Conservation (phyloP, 2,797 vertebrate genomes). For the Salmo trutta region DNA sequence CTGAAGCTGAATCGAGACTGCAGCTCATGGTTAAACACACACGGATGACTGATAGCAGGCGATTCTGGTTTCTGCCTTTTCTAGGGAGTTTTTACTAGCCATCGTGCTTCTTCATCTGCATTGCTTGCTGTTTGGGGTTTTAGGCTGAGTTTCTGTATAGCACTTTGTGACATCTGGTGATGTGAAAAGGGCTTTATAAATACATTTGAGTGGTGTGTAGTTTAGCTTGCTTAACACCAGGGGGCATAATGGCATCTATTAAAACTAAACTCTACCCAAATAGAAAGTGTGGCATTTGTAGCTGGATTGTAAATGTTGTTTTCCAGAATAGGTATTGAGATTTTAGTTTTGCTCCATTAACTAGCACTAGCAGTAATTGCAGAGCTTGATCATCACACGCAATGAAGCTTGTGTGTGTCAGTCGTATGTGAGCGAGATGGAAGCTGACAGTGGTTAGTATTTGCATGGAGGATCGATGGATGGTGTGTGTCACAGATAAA, state of each 20-base stretch:
- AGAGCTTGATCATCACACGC: conserved; percentile 54
- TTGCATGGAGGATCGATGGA: neutral
- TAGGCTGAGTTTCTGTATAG: too few relatives aligned
- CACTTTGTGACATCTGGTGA: too few relatives aligned
- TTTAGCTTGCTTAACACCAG: conserved; percentile 46
- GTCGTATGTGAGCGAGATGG: neutral
- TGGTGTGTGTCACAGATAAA: conserved; percentile 18
- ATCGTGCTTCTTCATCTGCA: too few relatives aligned
- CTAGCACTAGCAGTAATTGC: conserved; percentile 4
- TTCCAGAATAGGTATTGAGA: conserved; percentile 9
- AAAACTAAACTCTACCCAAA: conserved; percentile 13
- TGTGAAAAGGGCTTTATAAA: too few relatives aligned
- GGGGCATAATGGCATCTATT: conserved; percentile 51
- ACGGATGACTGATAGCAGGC: neutral
- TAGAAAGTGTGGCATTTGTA: neutral
- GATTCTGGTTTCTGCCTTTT: too few relatives aligned
- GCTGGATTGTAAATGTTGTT: neutral
- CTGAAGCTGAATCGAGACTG: conserved; percentile 78
- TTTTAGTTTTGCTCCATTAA: conserved; percentile 34
- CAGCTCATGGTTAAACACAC: conserved; percentile 75
- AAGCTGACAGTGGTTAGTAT: neutral
- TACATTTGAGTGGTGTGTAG: neutral
- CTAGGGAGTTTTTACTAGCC: too few relatives aligned
- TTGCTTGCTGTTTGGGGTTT: too few relatives aligned
- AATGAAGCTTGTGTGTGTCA: conserved; percentile 34